Base-by-base conservation (phyloP, 2,113 vertebrate species). In the Vidua chalybeata region DNA sequence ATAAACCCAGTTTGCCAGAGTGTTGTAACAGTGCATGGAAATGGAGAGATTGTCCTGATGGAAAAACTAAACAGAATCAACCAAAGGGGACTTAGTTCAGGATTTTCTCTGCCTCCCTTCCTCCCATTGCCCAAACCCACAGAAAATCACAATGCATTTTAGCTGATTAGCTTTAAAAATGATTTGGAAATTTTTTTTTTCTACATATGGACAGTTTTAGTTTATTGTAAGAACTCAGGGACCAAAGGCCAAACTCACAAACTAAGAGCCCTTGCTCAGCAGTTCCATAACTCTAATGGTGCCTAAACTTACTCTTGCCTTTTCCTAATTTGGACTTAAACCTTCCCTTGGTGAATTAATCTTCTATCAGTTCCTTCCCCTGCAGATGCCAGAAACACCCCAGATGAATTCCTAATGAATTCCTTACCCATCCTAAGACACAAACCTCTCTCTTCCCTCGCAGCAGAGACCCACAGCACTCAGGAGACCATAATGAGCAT, bases 71-170 rank as follows among this genome's bases (percentile, higher is more conserved):
- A 23, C 24, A 17, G 23, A 49, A 76, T 14, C 23, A 27, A 30
- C 7, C 9, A 43, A 67, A 84, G 3, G 13, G n/a, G 45, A 18
- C 9, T 86, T 27, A 27, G 11, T 46, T 80, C 16, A 27, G 39
- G 8, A 1, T 1, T 68, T 37, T 72, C 28, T 80, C 15, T 46
- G 27, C 30, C 21, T 51, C 21, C 1, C 23, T 71, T 33, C 18
- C 17, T 68, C 10, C 26, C 17, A 10, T 10, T 0, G 0, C 16
- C 4, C 13, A 41, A 37, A 58, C 11, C 43, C 27, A 22, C 27
- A 41, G n/a, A 58, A 82, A 61, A 45, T 4, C 0, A 0, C 55
- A 48, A 30, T 15, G 31, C 5, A 10, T 28, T 93, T 90, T 69
- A 76, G 28, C 28, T 24, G 43, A 41, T 37, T 21, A 24, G 12